Conservation (phyloP, 2,113 vertebrate genomes). For the Damaliscus lunatus region DNA sequence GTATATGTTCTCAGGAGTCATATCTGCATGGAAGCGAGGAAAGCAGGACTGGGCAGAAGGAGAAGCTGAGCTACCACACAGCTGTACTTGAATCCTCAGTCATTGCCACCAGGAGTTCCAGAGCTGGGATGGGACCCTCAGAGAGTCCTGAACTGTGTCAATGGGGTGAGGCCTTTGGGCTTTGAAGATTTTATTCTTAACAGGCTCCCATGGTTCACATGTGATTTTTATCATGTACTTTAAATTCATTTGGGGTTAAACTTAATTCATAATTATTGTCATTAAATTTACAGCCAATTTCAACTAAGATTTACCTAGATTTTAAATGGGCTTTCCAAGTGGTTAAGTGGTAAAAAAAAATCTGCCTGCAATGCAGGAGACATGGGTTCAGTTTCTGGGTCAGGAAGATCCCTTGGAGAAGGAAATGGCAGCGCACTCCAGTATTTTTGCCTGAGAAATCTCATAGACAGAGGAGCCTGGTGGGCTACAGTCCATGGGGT, state of each 20-base stretch:
- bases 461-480: background rate
- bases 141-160: background rate
- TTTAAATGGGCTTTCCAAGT: background rate
- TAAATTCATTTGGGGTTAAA: background rate
- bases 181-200: background rate
- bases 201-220: background rate
- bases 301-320: background rate
- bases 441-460: background rate
- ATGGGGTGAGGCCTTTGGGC: background rate
- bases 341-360: background rate
- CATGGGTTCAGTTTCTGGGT: background rate
- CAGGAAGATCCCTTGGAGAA: background rate
- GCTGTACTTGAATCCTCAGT: background rate
- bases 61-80: background rate
- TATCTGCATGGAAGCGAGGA: background rate
- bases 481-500: fast-evolving
- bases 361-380: background rate
- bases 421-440: background rate
- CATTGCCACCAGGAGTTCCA: background rate
- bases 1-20: background rate
- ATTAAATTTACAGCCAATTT: background rate
- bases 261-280: background rate
- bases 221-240: background rate
- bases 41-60: background rate
- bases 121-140: background rate